These are phyloP conservation scores for Alethe castanea DNA, from an alignment of 2,113 vertebrate genomes.

Conservation along the genomic window DNA sequence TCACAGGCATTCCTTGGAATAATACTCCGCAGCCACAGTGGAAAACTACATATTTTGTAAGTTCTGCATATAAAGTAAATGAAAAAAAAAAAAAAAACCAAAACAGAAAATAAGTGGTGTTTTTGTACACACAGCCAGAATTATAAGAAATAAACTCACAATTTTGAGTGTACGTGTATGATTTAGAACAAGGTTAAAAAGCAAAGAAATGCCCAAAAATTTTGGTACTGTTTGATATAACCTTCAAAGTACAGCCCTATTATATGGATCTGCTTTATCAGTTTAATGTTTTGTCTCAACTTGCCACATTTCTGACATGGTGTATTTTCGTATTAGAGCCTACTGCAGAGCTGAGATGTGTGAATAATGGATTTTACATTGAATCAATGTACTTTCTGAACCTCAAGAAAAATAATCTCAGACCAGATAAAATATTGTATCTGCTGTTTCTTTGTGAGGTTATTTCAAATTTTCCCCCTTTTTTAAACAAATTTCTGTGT, in stretches of 20 bases:
- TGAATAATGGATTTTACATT: neutral
- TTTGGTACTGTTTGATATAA: neutral
- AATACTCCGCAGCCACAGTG: neutral
- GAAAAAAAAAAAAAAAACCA: too few relatives aligned
- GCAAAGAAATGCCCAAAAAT: neutral
- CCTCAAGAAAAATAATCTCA: neutral
- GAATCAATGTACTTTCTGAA: neutral
- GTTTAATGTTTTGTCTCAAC: neutral
- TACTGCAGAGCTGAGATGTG: neutral
- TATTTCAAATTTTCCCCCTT: neutral
- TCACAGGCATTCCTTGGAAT: neutral
- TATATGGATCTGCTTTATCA: neutral
- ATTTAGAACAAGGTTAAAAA: neutral
- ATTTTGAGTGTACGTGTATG: neutral
- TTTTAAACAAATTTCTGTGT: neutral
- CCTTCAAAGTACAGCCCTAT: neutral
- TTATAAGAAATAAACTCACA: rapidly evolving
- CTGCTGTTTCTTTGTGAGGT: neutral
- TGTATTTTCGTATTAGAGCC: neutral
- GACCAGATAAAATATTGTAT: neutral
- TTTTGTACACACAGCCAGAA: neutral
- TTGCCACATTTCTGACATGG: neutral
- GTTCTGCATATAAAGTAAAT: neutral
- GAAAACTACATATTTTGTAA: neutral
- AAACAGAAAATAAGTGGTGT: neutral